Conservation (phyloP, 1,140 invertebrate species). For the Pachyrhynchus sulphureomaculatus region DNA sequence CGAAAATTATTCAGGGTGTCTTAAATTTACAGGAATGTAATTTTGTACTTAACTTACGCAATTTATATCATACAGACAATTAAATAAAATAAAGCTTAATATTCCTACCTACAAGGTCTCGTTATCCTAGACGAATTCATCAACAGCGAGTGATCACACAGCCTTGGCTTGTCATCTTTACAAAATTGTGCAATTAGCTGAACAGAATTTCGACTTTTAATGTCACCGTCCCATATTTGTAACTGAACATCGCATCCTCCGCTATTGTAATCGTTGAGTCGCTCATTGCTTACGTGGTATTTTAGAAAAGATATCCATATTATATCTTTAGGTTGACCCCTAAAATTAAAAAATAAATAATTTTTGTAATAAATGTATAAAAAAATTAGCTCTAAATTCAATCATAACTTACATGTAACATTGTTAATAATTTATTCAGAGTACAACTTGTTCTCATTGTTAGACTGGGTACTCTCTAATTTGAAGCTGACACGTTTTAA, state of each 20-base stretch:
- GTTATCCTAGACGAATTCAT: conserved; percentile 73
- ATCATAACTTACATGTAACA: too few relatives aligned
- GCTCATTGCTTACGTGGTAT: conserved; percentile 71
- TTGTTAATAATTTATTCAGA: too few relatives aligned
- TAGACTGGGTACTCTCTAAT: too few relatives aligned
- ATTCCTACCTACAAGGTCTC: conserved; percentile 61
- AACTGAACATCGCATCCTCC: conserved; percentile 73
- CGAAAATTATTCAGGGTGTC: too few relatives aligned
- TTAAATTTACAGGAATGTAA: too few relatives aligned
- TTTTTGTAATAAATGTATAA: neutral
- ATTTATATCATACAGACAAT: too few relatives aligned
- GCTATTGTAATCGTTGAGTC: conserved; percentile 62
- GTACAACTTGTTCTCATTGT: too few relatives aligned
- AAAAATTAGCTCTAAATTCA: neutral
- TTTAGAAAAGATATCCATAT: conserved; percentile 85
- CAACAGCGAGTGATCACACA: conserved; percentile 74
- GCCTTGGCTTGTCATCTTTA: conserved; percentile 69
- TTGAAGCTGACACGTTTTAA: too few relatives aligned
- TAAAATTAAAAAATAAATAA: conserved; percentile 53
- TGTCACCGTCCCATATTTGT: conserved; percentile 71
- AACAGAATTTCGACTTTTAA: conserved; percentile 52
- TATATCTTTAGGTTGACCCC: conserved; percentile 68
- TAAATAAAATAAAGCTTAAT: too few relatives aligned
- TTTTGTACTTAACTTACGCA: too few relatives aligned
- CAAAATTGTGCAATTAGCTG: conserved; percentile 73